Conservation (phyloP, 2,113 vertebrate species). For the Eulemur macaco region DNA sequence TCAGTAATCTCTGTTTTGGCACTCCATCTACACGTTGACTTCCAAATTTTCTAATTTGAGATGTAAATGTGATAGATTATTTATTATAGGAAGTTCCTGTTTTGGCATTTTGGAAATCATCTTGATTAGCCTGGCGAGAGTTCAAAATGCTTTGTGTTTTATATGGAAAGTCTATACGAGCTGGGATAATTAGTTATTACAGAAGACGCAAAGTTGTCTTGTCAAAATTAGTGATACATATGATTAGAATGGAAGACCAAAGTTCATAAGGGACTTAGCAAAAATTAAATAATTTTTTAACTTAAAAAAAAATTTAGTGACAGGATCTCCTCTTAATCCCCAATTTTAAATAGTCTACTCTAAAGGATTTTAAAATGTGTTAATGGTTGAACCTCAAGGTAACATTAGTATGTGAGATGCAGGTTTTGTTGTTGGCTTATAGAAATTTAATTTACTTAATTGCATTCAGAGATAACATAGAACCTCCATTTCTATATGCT, state of each 20-base stretch:
- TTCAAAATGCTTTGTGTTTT: slow-evolving; percentile 73
- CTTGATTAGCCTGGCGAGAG: slow-evolving; percentile 76
- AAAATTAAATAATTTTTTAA: no score
- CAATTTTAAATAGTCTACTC: slow-evolving; percentile 50
- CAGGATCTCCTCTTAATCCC: no score
- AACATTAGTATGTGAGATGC: slow-evolving; percentile 14
- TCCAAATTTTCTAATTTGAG: slow-evolving; percentile 82
- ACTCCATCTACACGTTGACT: slow-evolving; percentile 55
- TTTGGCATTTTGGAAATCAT: slow-evolving; percentile 78
- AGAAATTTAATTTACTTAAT: slow-evolving; percentile 63
- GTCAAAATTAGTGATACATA: slow-evolving; percentile 62
- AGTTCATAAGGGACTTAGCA: no score
- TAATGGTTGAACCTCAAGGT: slow-evolving; percentile 28
- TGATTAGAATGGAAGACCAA: no score
- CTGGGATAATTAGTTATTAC: slow-evolving; percentile 73
- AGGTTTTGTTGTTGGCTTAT: slow-evolving; percentile 53
- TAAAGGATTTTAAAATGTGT: slow-evolving; percentile 37
- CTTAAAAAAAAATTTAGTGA: slow-evolving; percentile 50
- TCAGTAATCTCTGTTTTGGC: slow-evolving; percentile 73
- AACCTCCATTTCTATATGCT: slow-evolving; percentile 40
- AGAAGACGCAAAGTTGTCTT: slow-evolving; percentile 60
- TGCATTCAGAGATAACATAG: slow-evolving; percentile 54
- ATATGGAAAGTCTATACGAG: slow-evolving; percentile 51
- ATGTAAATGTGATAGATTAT: slow-evolving; percentile 81
- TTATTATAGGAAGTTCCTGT: slow-evolving; percentile 82